Evolutionary conservation across 2,888 invertebrate genomes (phyloP).

Genomic region (Erebia ligea): DNA sequence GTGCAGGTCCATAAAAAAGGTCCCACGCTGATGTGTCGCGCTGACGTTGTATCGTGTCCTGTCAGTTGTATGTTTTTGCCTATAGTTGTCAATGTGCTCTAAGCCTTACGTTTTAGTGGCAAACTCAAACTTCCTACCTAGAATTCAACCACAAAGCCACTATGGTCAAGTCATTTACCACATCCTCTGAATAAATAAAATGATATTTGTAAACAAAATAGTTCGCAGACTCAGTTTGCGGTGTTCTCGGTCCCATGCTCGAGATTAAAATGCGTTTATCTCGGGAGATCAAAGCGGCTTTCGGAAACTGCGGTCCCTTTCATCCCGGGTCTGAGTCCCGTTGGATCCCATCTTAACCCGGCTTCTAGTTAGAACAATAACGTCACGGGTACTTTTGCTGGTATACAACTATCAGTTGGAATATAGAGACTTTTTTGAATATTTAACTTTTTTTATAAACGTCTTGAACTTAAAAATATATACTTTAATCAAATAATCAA

Average conservation of each 20-base stretch:
- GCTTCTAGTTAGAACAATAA: conserved; percentile 20
- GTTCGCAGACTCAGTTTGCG: conserved; percentile 9
- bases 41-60: too few relatives aligned
- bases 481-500: too few relatives aligned
- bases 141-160: background rate
- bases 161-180: background rate
- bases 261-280: conserved; percentile 39
- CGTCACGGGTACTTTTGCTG: conserved; percentile 9
- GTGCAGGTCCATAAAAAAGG: too few relatives aligned
- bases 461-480: too few relatives aligned
- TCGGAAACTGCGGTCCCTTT: conserved; percentile 27
- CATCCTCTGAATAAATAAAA: background rate
- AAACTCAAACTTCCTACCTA: background rate
- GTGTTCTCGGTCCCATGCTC: conserved; percentile 25
- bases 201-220: conserved; percentile 17
- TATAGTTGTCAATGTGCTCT: background rate
- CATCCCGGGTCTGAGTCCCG: conserved; percentile 20
- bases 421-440: background rate
- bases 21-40: too few relatives aligned
- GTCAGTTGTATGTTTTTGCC: background rate
- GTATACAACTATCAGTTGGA: background rate
- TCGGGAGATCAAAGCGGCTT: conserved; percentile 35
- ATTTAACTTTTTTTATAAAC: too few relatives aligned
- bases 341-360: conserved; percentile 33
- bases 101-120: background rate